phyloP scores from a whole-genome alignment of 1,140 invertebrate genomes.

The Wiebesia pumilae region DNA sequence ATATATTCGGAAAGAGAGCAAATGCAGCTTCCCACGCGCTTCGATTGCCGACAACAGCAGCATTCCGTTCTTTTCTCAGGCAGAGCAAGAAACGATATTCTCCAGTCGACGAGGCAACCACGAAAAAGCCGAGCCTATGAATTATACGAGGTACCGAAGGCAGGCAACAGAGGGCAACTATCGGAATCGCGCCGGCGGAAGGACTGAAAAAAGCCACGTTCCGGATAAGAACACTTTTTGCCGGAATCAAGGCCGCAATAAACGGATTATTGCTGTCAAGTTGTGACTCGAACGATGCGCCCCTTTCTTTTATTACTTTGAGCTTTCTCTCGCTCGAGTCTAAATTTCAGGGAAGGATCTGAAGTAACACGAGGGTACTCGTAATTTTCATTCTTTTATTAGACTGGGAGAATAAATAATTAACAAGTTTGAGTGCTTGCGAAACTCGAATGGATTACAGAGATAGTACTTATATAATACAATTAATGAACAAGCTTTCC shows the following conservation, averaged over 20 bases:
- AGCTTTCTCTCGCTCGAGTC: neutral
- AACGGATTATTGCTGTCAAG: slow-evolving; percentile 37
- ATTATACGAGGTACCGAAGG: slow-evolving; percentile 27
- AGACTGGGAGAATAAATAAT: neutral
- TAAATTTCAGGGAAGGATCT: neutral
- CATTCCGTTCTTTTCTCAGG: slow-evolving; percentile 1
- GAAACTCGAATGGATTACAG: neutral
- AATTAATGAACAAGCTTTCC: neutral
- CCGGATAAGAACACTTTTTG: slow-evolving; percentile 27
- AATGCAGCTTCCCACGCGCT: neutral
- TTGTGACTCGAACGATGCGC: neutral
- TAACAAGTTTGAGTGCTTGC: no score
- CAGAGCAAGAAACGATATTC: slow-evolving; percentile 12
- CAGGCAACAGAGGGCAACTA: neutral
- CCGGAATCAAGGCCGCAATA: neutral
- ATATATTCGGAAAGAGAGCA: neutral
- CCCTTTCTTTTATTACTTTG: neutral
- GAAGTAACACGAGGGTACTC: neutral
- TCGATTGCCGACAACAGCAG: neutral
- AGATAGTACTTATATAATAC: neutral
- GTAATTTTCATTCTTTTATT: neutral
- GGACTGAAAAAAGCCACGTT: slow-evolving; percentile 10
- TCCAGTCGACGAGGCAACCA: neutral
- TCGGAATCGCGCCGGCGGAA: neutral
- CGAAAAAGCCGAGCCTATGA: slow-evolving; percentile 24